Base-by-base conservation (phyloP, 2,797 vertebrate species). In the Fringilla coelebs region DNA sequence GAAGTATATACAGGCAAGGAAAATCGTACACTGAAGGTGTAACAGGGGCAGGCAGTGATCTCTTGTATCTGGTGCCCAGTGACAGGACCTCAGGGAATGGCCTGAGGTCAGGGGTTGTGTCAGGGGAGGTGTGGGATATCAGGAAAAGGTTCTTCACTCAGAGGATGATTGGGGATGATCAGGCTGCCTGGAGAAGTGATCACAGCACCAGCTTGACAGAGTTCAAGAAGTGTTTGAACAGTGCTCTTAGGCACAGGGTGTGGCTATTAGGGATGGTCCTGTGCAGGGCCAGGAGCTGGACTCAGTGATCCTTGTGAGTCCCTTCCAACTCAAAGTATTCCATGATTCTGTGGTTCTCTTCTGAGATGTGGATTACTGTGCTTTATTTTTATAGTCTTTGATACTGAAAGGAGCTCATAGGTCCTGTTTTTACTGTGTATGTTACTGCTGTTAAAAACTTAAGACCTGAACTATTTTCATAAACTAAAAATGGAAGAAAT, bases 401-500 rank as follows among this genome's bases (percentile, higher is more conserved):
- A 6, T 89, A 32, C 40, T 77, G n/a, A 83, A 88, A 74, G 41
- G 40, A 79, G 16, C 38, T 89, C 1, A 3, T 32, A 55, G 43
- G 40, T 82, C 40, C 48, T 65, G 7, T 15, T 79, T 84, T 81
- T 58, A 32, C 14, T 48, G 25, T 48, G 10, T 72, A 1, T 78
- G 29, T 72, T 43, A 32, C 38, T 90, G 26, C 54, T 91, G 43
- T 31, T 78, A 36, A 28, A 63, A 68, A 78, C 15, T 62, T 87
- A 14, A 51, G 34, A 70, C 16, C 22, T 67, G 34, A 80, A 77
- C 8, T 67, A 25, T 76, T 82, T 73, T 79, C 13, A 1, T n/a
- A 76, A 79, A 45, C 60, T 76, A 41, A 82, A 90, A 72, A 46
- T 21, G 32, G 29, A 82, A 92, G 36, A 76, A 68, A 75, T 61